Evolutionary conservation across 92 coral and sea anemone genomes (phyloP).

Genomic region (Heteractis magnifica): DNA sequence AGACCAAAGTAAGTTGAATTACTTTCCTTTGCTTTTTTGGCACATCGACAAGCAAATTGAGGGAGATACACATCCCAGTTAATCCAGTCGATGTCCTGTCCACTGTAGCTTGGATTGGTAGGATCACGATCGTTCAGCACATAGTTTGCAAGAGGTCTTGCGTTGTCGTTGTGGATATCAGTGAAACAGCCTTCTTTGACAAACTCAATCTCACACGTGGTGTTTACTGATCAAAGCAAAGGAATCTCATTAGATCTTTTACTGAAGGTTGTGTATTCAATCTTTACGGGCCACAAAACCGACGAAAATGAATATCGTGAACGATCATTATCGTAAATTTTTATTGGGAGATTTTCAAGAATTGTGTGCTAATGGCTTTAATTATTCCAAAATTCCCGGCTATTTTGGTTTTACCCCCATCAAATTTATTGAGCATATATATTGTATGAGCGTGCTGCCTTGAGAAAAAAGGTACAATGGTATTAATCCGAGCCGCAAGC

Average conservation of each 20-base stretch:
- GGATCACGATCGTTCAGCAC: slow-evolving; percentile 58
- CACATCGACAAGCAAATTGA: slow-evolving; percentile 38
- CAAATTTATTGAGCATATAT: too few relatives aligned
- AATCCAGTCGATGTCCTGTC: slow-evolving; percentile 43
- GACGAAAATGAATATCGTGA: not conserved
- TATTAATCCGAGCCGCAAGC: too few relatives aligned
- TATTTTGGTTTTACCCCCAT: too few relatives aligned
- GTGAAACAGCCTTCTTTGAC: slow-evolving; percentile 49
- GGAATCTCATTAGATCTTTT: not conserved
- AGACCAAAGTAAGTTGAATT: slow-evolving; percentile 38
- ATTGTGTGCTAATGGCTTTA: too few relatives aligned
- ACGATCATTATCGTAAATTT: too few relatives aligned
- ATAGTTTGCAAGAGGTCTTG: slow-evolving; percentile 60
- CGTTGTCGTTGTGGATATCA: slow-evolving; percentile 24
- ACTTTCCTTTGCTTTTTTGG: slow-evolving; percentile 16
- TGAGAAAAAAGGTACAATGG: too few relatives aligned
- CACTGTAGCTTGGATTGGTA: slow-evolving; percentile 34
- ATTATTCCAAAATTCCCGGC: too few relatives aligned
- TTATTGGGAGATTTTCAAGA: too few relatives aligned
- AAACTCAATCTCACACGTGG: slow-evolving; percentile 38
- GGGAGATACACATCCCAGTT: slow-evolving; percentile 62
- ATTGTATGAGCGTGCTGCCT: too few relatives aligned
- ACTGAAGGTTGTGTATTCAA: too few relatives aligned
- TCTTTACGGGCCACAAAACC: not conserved
- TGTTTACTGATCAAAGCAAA: slow-evolving; percentile 33